phyloP scores from a whole-genome alignment of 2,888 invertebrate species.

The Aspidiotus rigidus region DNA sequence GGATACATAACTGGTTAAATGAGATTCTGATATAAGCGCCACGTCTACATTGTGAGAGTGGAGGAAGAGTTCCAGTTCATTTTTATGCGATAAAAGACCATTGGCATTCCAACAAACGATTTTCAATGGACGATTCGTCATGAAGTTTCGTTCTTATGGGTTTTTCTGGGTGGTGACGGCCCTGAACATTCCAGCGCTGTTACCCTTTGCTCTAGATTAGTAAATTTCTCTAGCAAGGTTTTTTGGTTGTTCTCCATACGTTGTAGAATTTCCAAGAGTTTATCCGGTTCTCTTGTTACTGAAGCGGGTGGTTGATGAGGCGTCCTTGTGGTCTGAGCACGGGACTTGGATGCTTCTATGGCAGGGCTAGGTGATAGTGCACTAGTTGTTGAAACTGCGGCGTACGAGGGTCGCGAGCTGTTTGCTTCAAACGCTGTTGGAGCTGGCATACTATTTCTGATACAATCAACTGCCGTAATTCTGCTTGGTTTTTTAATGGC shows the following conservation, averaged over 20 bases:
- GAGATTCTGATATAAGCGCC: background rate
- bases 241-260: background rate
- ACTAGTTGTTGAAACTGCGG: constrained; percentile 1
- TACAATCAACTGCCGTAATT: background rate
- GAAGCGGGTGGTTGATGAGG: background rate
- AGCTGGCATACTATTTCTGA: background rate
- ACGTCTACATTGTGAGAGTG: constrained; percentile 1
- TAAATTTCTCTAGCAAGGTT: constrained; percentile 1
- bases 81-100: background rate
- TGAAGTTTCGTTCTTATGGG: background rate
- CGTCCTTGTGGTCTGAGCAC: background rate
- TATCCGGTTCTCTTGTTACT: background rate
- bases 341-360: background rate
- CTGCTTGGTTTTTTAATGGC: background rate
- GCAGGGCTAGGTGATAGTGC: background rate
- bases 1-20: background rate
- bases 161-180: background rate
- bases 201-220: background rate
- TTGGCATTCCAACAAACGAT: constrained; percentile 4
- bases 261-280: background rate
- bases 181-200: background rate
- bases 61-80: background rate
- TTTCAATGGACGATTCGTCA: background rate
- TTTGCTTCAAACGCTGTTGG: background rate
- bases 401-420: background rate